Evolutionary conservation across 2,797 vertebrate species (phyloP).

Genomic region (Karalla daura): DNA sequence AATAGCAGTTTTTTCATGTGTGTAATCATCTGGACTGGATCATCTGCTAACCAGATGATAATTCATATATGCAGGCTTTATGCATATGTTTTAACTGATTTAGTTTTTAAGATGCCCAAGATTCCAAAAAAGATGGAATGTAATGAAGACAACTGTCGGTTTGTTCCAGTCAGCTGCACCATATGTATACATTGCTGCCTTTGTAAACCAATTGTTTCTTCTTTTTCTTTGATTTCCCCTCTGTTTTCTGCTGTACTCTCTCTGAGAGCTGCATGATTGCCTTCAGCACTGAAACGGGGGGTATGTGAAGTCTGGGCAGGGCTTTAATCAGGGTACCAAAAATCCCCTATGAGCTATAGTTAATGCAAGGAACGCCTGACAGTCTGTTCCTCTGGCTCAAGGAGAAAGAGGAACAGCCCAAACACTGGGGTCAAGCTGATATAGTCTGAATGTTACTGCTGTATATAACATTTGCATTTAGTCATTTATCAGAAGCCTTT

Average conservation of each 20-base stretch:
- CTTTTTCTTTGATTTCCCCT: constrained; percentile 7
- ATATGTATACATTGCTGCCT: neutral
- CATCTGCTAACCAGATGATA: no score
- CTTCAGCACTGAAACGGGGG: constrained; percentile 14
- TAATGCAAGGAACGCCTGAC: constrained; percentile 41
- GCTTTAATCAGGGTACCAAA: constrained; percentile 50
- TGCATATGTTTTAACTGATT: no score
- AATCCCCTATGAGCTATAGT: constrained; percentile 55
- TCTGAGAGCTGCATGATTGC: constrained; percentile 43
- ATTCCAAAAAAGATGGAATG: constrained; percentile 1
- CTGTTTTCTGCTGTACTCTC: constrained; percentile 4
- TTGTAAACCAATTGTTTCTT: neutral
- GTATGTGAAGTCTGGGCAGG: constrained; percentile 37
- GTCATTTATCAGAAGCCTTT: no score
- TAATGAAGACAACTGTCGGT: neutral
- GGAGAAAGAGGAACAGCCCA: constrained; percentile 50
- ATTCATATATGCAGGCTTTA: no score
- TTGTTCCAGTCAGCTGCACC: neutral
- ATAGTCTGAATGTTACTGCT: constrained; percentile 9
- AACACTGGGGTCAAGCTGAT: constrained; percentile 43
- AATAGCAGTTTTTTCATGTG: no score
- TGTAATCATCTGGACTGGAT: no score
- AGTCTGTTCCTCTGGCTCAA: constrained; percentile 34
- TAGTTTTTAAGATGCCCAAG: no score
- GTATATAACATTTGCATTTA: no score